Conservation (phyloP, 2,888 invertebrate genomes). For the Synanthedon formicaeformis region DNA sequence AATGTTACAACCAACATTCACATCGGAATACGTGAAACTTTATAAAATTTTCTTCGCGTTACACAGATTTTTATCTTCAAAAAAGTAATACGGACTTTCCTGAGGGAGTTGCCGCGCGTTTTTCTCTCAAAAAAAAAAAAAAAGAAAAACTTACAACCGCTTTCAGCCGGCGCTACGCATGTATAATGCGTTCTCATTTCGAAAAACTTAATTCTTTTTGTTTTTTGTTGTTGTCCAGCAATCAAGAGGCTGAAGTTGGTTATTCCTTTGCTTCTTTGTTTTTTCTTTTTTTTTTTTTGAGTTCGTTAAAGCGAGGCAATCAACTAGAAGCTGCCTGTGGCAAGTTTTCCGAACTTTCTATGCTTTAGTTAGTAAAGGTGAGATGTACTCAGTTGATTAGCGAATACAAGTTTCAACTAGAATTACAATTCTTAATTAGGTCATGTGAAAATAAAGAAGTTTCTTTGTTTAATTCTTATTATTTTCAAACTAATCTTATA, state of each 20-base stretch:
- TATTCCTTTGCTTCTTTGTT: conserved; percentile 5
- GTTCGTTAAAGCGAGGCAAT: conserved; percentile 30
- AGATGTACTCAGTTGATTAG: too few species aligned
- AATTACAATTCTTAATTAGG: too few species aligned
- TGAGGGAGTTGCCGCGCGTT: conserved; percentile 1
- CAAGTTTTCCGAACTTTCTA: too few species aligned
- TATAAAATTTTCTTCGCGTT: conserved; percentile 18
- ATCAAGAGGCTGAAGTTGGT: conserved; percentile 16
- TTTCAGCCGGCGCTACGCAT: conserved; percentile 33
- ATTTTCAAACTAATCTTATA: too few species aligned
- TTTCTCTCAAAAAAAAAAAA: conserved; percentile 2
- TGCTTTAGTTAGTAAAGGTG: too few species aligned
- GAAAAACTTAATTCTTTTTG: conserved; percentile 14
- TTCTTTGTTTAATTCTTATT: too few species aligned
- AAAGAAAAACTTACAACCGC: conserved; percentile 7
- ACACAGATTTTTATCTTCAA: conserved; percentile 8
- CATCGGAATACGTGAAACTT: conserved; percentile 13
- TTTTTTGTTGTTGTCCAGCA: conserved; percentile 22
- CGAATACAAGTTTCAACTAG: too few species aligned
- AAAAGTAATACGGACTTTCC: background rate
- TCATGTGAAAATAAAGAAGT: too few species aligned
- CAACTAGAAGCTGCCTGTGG: conserved; percentile 18
- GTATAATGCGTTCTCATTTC: conserved; percentile 38
- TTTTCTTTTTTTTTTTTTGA: conserved; percentile 21
- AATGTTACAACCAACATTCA: conserved; percentile 21